Evolutionary conservation across 1,140 invertebrate genomes (phyloP).

Genomic region (Apis florea): DNA sequence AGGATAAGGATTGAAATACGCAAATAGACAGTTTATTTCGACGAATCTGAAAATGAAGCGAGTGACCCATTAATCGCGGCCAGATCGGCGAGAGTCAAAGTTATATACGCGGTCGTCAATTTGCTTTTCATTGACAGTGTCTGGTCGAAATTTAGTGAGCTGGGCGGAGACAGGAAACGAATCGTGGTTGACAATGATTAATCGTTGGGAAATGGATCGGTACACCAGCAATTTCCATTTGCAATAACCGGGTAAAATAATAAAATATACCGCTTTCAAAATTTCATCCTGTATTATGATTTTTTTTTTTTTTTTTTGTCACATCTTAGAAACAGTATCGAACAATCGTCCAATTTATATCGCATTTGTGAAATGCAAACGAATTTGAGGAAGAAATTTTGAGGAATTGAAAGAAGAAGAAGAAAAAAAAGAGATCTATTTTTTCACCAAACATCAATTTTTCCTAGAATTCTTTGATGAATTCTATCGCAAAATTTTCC

Average conservation of each 20-base stretch:
- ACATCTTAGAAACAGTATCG: too few relatives aligned
- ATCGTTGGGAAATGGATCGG: conserved; percentile 34
- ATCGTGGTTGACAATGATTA: conserved; percentile 57
- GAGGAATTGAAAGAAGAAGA: too few relatives aligned
- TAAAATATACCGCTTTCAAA: background rate
- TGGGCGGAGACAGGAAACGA: conserved; percentile 55
- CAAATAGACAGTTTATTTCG: conserved; percentile 25
- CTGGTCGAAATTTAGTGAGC: conserved; percentile 53
- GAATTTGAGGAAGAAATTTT: too few relatives aligned
- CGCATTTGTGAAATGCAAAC: too few relatives aligned
- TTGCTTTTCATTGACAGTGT: conserved; percentile 58
- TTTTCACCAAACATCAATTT: too few relatives aligned
- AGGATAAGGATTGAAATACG: background rate
- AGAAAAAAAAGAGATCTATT: too few relatives aligned
- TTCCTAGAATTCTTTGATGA: too few relatives aligned
- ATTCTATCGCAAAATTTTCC: too few relatives aligned
- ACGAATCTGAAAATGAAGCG: conserved; percentile 35
- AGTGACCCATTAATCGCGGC: conserved; percentile 43
- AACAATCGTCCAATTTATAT: too few relatives aligned
- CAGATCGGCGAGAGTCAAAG: conserved; percentile 45
- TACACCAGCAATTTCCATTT: conserved; percentile 23
- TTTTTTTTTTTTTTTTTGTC: background rate
- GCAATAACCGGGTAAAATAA: conserved; percentile 25
- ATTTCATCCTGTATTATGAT: background rate
- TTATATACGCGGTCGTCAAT: conserved; percentile 52